Base-by-base conservation (phyloP, 2,113 vertebrate species). In the Pan paniscus region DNA sequence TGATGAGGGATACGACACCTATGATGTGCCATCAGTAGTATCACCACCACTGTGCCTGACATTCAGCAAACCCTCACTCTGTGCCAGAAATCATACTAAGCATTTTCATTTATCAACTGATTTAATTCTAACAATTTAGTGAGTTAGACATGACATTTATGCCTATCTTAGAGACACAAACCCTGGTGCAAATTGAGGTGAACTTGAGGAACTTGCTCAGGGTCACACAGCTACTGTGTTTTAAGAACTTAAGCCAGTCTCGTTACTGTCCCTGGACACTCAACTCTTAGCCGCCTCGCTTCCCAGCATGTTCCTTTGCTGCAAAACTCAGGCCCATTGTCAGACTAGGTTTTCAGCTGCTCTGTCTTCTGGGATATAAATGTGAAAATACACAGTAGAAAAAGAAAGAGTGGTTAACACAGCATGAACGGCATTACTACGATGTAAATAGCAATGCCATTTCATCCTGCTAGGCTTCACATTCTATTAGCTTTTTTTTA, bases 391-490 rank as follows among this genome's bases (percentile, higher is more conserved):
- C 0, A 11, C 50, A 61, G 68, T 25, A 78, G 7, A 38, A 90
- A 95, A 25, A 52, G 50, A 85, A 46, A 40, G 38, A 57, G 75
- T 27, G 38, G 75, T 70, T 84, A 92, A 81, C 50, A 67, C 0
- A 3, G 93, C 6, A 0, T 97, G 92, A 95, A 88, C 95, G 95
- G 73, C 92, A 85, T 88, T 43, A 35, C 87, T 5, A 5, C 0
- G 3, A 68, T 30, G 76, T 55, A 87, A 97, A 67, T 7, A 94
- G 92, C 76, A 94, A 85, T 22, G 87, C 48, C 83, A 57, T 57
- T 88, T 94, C 76, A 46, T 73, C 75, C 90, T 70, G 89, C 84
- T 55, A 72, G 75, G 20, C 90, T 95, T 98, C 98, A 97, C 59
- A 32, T 92, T 94, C 67, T 32, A 97, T 97, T 97, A 98, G 87